Evolutionary conservation across 1,140 invertebrate genomes (phyloP), one percentile per base, ranked within the genome.

Genomic region (Carcinoscorpius rotundicauda): DNA sequence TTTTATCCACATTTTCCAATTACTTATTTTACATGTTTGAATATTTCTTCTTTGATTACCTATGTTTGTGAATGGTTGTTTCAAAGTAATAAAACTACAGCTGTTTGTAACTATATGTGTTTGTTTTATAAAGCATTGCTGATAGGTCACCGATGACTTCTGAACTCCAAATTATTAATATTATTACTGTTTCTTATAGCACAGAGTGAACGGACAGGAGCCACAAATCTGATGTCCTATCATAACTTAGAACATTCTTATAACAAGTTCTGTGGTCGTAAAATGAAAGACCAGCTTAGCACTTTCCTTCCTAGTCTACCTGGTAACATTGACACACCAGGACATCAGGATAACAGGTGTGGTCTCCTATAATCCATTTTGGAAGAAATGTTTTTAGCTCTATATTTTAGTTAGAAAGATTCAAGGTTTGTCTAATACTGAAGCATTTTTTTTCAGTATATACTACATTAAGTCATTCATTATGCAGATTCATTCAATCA

Each of bases 221-320:
- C 93, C 73, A 95, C 89, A 70, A 97, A 98, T 83, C 86, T 98
- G 77, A 95, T 98, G 88, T 86, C 86, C 71, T 88, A 92, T 82
- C 91, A 97, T 86, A 91, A 91, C 63, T 81, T 98, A 58, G 93
- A 97, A 79, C 93, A 97, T 79, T 93, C 93, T 48, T 96, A 97
- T 77, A 96, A 89, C 79, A 97, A 97, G 82, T 97, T 97, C 79
- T 95, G 91, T 81, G 92, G 93, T n/a, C 94, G 96, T 75, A 97
- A 93, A 71, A 83, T 95, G 4, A 96, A 95, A 76, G 93, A 97
- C 77, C 91, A 93, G 66, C 77, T 97, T 59, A 95, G 92, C 53
- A 93, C 93, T 10, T 97, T 98, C 77, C 80, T 98, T 63, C 93
- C 93, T 52, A 93, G 91, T 78, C 80, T 97, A 65, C 94, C 94